Percentiles rank a stretch among this genome's conserved stretches.
Evolutionary conservation across 2,797 vertebrate species (phyloP).

Genomic region (Gouania willdenowi): DNA sequence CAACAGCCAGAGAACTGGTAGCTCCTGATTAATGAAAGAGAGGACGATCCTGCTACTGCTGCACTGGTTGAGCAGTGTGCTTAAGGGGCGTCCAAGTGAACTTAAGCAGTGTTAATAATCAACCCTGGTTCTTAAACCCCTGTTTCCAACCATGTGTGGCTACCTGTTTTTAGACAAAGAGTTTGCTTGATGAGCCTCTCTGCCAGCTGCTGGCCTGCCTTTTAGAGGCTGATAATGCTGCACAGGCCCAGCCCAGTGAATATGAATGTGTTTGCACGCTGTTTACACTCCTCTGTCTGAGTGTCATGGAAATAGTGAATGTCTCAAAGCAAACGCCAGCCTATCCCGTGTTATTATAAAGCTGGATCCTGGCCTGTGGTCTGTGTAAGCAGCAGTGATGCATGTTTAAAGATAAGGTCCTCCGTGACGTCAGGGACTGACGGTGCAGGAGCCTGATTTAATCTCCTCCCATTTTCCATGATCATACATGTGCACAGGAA

Average conservation of each 20-base stretch:
- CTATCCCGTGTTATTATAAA: neutral
- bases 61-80: slow-evolving; percentile 20
- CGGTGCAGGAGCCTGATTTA: slow-evolving; percentile 8
- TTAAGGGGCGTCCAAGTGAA: slow-evolving; percentile 42
- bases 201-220: slow-evolving; percentile 25
- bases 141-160: neutral
- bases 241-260: slow-evolving; percentile 4
- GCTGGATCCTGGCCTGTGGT: slow-evolving; percentile 11
- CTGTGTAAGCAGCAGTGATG: slow-evolving; percentile 35
- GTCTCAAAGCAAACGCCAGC: slow-evolving; percentile 22
- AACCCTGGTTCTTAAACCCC: slow-evolving; percentile 4
- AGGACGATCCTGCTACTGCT: slow-evolving; percentile 48
- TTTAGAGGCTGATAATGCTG: slow-evolving; percentile 29
- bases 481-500: slow-evolving; percentile 6
- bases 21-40: slow-evolving; percentile 52
- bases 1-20: slow-evolving; percentile 28
- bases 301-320: slow-evolving; percentile 14
- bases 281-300: slow-evolving; percentile 9
- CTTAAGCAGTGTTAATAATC: slow-evolving; percentile 28
- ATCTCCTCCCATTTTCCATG: slow-evolving; percentile 5
- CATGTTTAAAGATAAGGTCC: slow-evolving; percentile 29
- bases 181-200: neutral
- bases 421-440: slow-evolving; percentile 16
- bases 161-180: neutral
- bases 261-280: neutral